Percentiles rank a stretch among this genome's conserved stretches.
Conservation (phyloP, 2,888 invertebrate species). For the Pemphredon lugubris region DNA sequence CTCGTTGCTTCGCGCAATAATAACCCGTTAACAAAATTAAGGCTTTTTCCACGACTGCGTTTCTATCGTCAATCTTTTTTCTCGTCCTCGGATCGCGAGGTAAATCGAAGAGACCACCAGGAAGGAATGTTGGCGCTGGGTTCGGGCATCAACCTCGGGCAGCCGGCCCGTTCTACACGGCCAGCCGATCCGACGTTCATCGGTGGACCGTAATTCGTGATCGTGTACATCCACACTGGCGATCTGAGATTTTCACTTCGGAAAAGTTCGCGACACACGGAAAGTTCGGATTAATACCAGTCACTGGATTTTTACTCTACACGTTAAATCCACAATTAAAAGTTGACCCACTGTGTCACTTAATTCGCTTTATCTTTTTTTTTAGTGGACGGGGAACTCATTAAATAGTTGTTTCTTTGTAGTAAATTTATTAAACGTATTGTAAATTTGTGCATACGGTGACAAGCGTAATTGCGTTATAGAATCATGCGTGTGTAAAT, state of each 20-base stretch:
- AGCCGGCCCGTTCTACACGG: constrained; percentile 53
- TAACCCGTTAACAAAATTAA: constrained; percentile 44
- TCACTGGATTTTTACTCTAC: too few relatives aligned
- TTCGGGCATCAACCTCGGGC: constrained; percentile 75
- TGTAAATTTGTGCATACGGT: too few relatives aligned
- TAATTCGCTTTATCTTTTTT: too few relatives aligned
- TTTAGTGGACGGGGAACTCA: too few relatives aligned
- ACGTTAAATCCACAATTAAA: too few relatives aligned
- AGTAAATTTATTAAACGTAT: too few relatives aligned
- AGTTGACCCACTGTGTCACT: too few relatives aligned
- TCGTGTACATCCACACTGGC: constrained; percentile 10
- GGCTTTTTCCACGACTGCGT: constrained; percentile 17
- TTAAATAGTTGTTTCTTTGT: too few relatives aligned
- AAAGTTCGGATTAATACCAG: background rate
- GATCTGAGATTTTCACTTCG: constrained; percentile 28
- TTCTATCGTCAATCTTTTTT: background rate
- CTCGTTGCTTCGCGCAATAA: background rate
- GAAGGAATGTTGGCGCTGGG: constrained; percentile 73
- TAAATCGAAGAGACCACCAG: constrained; percentile 60
- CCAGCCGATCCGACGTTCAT: constrained; percentile 58
- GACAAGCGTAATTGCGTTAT: too few relatives aligned
- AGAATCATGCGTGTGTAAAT: too few relatives aligned
- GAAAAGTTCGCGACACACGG: constrained; percentile 3
- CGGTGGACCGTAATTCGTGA: constrained; percentile 49
- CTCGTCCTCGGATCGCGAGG: constrained; percentile 11